Evolutionary conservation across 1,140 invertebrate species (phyloP).

Genomic region (Archivesica marissinica): DNA sequence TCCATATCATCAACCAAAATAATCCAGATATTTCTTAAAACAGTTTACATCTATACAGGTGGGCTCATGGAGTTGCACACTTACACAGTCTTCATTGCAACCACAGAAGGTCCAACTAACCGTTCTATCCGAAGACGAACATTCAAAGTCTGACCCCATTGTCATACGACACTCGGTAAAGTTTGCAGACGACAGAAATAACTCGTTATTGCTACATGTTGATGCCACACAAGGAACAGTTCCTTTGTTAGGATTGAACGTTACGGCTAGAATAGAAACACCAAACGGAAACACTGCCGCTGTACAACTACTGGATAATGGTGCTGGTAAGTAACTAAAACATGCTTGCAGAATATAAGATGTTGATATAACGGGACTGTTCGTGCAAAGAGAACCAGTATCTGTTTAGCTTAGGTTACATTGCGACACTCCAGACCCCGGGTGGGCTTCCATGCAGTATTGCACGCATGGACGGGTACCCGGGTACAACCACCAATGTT

Average conservation of each 20-base stretch:
- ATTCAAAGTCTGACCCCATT: background rate
- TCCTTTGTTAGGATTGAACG: constrained; percentile 78
- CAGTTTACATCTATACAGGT: too few species aligned
- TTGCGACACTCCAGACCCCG: too few species aligned
- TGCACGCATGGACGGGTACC: too few species aligned
- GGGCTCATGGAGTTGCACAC: constrained; percentile 51
- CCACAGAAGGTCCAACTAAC: constrained; percentile 49
- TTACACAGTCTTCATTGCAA: background rate
- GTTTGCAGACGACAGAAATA: constrained; percentile 63
- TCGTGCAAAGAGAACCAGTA: too few species aligned
- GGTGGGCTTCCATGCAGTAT: too few species aligned
- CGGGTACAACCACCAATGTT: too few species aligned
- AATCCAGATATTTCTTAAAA: too few species aligned
- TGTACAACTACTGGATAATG: constrained; percentile 86
- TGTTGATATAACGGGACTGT: too few species aligned
- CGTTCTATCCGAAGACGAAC: constrained; percentile 25
- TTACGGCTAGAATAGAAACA: constrained; percentile 76
- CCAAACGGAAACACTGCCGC: constrained; percentile 67
- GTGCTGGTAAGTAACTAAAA: constrained; percentile 85
- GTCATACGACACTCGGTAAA: background rate
- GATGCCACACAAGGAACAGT: constrained; percentile 74
- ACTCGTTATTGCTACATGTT: constrained; percentile 75
- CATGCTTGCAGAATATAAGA: too few species aligned
- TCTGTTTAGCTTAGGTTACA: too few species aligned
- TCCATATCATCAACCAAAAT: too few species aligned